Conservation (phyloP, 2,113 vertebrate species). For the Nettapus auritus region DNA sequence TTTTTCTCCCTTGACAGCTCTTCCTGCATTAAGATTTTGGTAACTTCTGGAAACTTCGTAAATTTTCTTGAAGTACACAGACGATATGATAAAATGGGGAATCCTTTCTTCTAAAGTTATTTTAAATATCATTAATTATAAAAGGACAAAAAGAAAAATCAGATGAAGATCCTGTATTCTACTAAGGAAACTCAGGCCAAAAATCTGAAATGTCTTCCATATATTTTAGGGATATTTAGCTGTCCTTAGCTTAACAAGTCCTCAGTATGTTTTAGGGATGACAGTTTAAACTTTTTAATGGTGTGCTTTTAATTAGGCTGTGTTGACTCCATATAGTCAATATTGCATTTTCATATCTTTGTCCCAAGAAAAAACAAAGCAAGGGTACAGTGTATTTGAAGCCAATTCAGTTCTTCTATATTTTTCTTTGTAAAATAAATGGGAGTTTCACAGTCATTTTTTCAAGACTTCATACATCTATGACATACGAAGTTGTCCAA, state of each 20-base stretch:
- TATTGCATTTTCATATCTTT: not conserved
- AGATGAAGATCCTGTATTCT: not conserved
- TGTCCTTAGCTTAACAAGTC: not conserved
- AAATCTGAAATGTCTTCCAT: not conserved
- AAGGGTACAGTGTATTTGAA: not conserved
- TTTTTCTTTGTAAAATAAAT: not conserved
- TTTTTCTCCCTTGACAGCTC: not conserved
- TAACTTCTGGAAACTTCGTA: not conserved
- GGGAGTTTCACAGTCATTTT: not conserved
- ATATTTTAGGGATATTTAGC: not conserved
- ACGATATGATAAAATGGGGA: not conserved
- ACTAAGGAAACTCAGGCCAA: not conserved
- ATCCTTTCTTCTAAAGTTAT: accelerated
- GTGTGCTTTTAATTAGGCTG: not conserved
- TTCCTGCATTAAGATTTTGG: not conserved
- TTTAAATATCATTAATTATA: not conserved
- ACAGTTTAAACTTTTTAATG: not conserved
- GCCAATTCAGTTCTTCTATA: not conserved
- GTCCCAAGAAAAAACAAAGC: not conserved
- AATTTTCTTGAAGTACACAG: not conserved
- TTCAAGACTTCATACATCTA: not conserved
- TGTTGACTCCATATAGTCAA: not conserved
- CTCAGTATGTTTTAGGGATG: not conserved
- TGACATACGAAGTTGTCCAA: not conserved
- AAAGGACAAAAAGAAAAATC: not conserved